phyloP scores from a whole-genome alignment of 2,888 invertebrate genomes.

The Selenia dentaria region DNA sequence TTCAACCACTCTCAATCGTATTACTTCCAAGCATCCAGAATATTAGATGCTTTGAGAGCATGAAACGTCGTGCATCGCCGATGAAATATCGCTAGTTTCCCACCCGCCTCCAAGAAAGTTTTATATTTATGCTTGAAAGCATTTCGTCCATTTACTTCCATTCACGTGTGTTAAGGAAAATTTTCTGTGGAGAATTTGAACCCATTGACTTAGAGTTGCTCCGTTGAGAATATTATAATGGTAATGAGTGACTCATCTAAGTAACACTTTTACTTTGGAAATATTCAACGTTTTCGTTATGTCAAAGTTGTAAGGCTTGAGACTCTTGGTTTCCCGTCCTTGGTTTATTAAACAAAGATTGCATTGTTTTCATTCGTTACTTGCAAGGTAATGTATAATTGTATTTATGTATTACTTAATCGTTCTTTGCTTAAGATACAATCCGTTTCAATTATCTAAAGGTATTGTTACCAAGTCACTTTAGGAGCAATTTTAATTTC shows the following conservation, averaged over 20 bases:
- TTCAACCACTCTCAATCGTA: conserved; percentile 16
- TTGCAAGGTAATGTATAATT: no score
- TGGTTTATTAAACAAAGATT: no score
- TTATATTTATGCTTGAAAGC: conserved; percentile 30
- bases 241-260: conserved; percentile 12
- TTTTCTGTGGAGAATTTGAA: conserved; percentile 11
- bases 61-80: conserved; percentile 19
- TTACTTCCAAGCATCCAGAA: conserved; percentile 24
- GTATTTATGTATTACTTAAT: no score
- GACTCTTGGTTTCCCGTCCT: no score
- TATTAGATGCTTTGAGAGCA: conserved; percentile 28
- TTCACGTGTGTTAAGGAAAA: conserved; percentile 14
- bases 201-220: conserved; percentile 19
- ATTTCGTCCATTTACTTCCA: conserved; percentile 14
- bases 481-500: no score
- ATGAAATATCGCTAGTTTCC: conserved; percentile 33
- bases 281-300: conserved; percentile 6
- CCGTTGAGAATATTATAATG: conserved; percentile 12
- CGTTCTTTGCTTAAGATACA: no score
- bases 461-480: no score
- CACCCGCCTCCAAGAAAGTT: conserved; percentile 22
- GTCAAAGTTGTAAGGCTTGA: conserved; percentile 9
- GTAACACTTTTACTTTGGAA: conserved; percentile 12
- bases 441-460: no score
- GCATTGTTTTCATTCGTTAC: no score